Base-by-base conservation (phyloP, 2,797 vertebrate genomes). In the Notolepis coatsorum region DNA sequence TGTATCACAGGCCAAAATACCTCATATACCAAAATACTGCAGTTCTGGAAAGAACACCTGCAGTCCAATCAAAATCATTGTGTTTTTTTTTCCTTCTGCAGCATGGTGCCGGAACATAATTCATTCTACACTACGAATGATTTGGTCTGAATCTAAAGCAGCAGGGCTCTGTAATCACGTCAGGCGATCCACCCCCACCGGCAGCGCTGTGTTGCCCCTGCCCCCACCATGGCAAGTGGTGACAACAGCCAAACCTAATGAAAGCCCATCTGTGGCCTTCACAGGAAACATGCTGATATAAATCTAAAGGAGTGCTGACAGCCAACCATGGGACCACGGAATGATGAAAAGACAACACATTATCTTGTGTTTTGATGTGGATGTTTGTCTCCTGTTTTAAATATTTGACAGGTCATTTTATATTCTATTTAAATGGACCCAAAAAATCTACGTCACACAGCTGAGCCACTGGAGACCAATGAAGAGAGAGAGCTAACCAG, bases 211-310 rank as follows among this genome's bases (percentile, higher is more conserved):
- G 31, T 23, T 23, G 12, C 13, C 23, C 21, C 37, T 5, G 5
- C 20, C 50, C 31, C n/a, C 51, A 7, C 23, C 33, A 24, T n/a
- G 24, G 31, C 12, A 13, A 13, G 27, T 7, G 23, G 45, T 25
- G 45, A 27, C 23, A 49, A 31, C n/a, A n/a, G n/a, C n/a, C n/a
- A n/a, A 49, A 30, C 25, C 47, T 24, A 45, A 52, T 52, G 27
- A 15, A 25, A 39, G 4, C 37, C 25, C 35, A 41, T 51, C 59
- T 41, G 35, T 42, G 37, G 18, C 17, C 4, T 17, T 41, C 12
- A 15, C 13, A n/a, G 4, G 37, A n/a, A 17, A 18, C 45, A 38
- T 61, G 38, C 33, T 52, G 47, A 30, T 51, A 33, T 41, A 31
- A 17, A 52, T 30, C 59, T n/a, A 15, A 17, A 18, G 13, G 5